phyloP scores from a whole-genome alignment of 2,113 vertebrate species.

The Oceanites oceanicus region DNA sequence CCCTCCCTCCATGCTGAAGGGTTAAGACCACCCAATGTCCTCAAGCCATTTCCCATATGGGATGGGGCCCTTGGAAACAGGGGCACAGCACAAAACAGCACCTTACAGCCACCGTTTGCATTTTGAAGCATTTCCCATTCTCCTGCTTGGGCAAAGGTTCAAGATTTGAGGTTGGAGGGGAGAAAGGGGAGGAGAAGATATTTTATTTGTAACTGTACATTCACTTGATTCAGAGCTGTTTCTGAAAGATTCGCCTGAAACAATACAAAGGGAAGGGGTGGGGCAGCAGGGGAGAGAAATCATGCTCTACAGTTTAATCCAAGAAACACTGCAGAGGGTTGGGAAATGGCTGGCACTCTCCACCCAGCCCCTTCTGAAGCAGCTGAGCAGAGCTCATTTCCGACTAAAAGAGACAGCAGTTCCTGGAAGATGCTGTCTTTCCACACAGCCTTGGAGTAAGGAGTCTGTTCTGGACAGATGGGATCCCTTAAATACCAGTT shows the following conservation, averaged over 20 bases:
- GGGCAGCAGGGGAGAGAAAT: neutral
- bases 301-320: neutral
- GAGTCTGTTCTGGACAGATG: neutral
- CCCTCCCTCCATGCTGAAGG: neutral
- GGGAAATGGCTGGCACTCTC: neutral
- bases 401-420: neutral
- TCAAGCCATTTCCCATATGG: neutral
- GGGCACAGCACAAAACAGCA: neutral
- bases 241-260: slow-evolving; percentile 2
- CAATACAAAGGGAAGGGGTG: neutral
- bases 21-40: neutral
- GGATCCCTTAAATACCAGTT: neutral
- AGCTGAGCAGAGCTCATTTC: neutral
- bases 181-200: neutral
- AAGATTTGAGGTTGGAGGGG: neutral
- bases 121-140: neutral
- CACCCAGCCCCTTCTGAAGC: neutral
- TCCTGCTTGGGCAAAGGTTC: neutral
- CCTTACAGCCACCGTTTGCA: rapidly evolving
- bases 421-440: neutral
- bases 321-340: neutral
- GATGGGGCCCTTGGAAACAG: neutral
- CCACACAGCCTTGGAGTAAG: neutral
- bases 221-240: slow-evolving; percentile 41
- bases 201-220: slow-evolving; percentile 41